phyloP scores from a whole-genome alignment of 2,113 vertebrate species.

The Bos javanicus region DNA sequence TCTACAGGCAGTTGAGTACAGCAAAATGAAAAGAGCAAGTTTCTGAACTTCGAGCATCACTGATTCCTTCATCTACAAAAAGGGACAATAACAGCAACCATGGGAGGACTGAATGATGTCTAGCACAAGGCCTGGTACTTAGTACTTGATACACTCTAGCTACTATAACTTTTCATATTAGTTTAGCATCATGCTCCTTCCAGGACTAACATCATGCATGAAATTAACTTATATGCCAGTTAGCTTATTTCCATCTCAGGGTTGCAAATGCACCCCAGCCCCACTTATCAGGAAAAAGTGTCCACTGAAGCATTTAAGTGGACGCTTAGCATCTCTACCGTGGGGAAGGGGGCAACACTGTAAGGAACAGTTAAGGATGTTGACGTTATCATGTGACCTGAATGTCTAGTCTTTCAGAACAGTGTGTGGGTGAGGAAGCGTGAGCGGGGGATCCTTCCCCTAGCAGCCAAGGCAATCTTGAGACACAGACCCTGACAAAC shows the following conservation, averaged over 20 bases:
- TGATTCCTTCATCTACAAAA: background rate
- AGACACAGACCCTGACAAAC: slow-evolving; percentile 10
- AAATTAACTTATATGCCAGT: background rate
- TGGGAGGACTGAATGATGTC: background rate
- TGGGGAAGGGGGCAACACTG: background rate
- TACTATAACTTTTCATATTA: background rate
- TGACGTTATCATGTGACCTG: background rate
- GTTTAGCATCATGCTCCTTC: background rate
- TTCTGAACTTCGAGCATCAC: background rate
- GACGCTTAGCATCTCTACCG: background rate
- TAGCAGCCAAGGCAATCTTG: background rate
- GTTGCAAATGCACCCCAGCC: background rate
- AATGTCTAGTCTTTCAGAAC: background rate
- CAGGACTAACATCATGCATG: background rate
- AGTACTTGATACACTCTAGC: background rate
- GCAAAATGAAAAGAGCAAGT: background rate
- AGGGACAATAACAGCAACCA: background rate
- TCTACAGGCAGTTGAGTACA: background rate
- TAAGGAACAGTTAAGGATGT: background rate
- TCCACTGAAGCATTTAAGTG: background rate
- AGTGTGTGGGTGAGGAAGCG: background rate
- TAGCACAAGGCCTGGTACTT: background rate
- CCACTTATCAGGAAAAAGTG: background rate
- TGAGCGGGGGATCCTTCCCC: background rate
- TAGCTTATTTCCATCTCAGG: background rate